A percentile compares a stretch with the other conserved stretches of the same genome.
phyloP scores from a whole-genome alignment of 2,797 vertebrate genomes.

The Triplophysa yarkandensis region DNA sequence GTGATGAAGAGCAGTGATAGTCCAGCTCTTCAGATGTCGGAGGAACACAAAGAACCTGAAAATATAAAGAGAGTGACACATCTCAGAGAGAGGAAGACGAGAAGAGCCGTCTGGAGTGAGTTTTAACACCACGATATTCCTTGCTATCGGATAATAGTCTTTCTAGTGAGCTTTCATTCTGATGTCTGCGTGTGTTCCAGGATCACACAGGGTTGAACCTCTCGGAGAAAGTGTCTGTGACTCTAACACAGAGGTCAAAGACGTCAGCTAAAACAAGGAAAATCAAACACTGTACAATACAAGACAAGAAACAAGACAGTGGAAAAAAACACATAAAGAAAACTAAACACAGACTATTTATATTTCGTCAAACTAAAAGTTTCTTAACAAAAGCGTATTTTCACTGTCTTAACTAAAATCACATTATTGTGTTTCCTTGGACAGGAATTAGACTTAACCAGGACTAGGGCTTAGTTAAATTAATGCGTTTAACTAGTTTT shows the following conservation, averaged over 20 bases:
- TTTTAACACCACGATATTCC: conserved; percentile 45
- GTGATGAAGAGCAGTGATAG: conserved; percentile 77
- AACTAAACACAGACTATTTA: no score
- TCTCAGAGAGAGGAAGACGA: conserved; percentile 74
- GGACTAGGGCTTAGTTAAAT: no score
- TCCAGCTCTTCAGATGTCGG: conserved; percentile 57
- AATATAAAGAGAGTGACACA: conserved; percentile 26
- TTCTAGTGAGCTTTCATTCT: neutral
- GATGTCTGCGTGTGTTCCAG: conserved; percentile 67
- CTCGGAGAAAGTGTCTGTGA: conserved; percentile 68
- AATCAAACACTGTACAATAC: neutral
- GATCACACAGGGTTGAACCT: conserved; percentile 72
- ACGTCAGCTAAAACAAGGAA: conserved; percentile 65
- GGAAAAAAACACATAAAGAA: no score
- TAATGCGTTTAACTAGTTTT: no score
- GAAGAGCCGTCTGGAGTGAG: conserved; percentile 72
- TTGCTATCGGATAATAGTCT: neutral
- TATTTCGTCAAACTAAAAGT: no score
- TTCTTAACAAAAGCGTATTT: neutral
- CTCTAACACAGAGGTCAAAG: conserved; percentile 63
- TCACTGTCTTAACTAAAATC: no score
- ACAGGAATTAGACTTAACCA: no score
- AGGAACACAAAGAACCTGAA: conserved; percentile 62
- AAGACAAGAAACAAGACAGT: no score
- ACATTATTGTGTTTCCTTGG: no score